These are phyloP conservation scores for Etheostoma spectabile DNA, from an alignment of 2,113 vertebrate species.

Conservation along the genomic window DNA sequence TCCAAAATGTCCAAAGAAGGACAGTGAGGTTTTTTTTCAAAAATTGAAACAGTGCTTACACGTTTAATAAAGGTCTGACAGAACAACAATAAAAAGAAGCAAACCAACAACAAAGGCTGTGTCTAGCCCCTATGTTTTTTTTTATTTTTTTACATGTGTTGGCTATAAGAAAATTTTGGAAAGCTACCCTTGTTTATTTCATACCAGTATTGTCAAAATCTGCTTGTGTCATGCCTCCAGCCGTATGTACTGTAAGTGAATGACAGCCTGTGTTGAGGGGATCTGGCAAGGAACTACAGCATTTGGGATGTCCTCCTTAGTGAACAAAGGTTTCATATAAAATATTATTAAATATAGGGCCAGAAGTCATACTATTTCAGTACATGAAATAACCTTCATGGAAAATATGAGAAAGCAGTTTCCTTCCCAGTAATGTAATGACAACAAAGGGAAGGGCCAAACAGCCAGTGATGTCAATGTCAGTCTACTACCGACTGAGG, in stretches of 20 bases:
- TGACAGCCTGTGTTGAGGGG: not conserved
- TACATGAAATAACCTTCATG: not conserved
- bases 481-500: not conserved
- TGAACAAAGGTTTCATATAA: not conserved
- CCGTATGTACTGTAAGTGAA: not conserved
- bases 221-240: not conserved
- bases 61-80: no score
- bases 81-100: no score
- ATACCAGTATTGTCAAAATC: not conserved
- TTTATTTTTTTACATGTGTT: no score
- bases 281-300: not conserved
- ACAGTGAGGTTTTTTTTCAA: no score
- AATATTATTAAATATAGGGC: not conserved
- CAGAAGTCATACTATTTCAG: not conserved
- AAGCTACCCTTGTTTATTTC: not conserved
- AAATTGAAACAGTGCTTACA: no score
- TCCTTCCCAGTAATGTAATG: conserved; percentile 28
- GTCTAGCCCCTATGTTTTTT: no score
- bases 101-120: no score
- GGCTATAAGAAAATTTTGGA: not conserved
- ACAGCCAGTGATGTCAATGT: not conserved
- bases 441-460: conserved; percentile 11
- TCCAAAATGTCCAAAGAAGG: no score
- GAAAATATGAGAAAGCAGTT: not conserved
- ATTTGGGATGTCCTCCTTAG: no score